These are phyloP conservation scores for Carcharodon carcharias DNA, from an alignment of 2,797 vertebrate species.

Conservation along the genomic window DNA sequence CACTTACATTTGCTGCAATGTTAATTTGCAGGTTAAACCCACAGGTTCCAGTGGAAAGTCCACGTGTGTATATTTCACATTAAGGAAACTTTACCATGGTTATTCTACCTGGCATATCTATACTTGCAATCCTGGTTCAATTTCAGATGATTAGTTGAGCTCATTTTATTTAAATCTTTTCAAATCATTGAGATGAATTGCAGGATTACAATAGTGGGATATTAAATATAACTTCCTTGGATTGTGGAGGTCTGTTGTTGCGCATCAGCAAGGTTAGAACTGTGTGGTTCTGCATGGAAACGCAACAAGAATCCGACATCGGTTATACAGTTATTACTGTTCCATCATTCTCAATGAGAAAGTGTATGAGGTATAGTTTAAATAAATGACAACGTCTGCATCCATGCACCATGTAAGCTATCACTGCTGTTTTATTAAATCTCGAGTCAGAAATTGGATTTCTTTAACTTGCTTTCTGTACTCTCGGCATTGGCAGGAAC, in stretches of 20 bases:
- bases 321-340: neutral
- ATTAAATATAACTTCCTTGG: no score
- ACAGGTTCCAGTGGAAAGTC: neutral
- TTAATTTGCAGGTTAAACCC: neutral
- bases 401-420: neutral
- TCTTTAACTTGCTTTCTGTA: neutral
- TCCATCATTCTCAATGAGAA: neutral
- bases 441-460: neutral
- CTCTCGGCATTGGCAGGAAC: neutral
- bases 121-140: neutral
- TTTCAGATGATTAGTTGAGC: neutral
- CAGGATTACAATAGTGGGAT: neutral
- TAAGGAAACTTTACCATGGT: neutral
- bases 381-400: neutral
- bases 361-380: neutral
- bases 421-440: neutral
- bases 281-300: neutral
- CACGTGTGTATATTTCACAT: neutral
- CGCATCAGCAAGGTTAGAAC: neutral
- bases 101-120: neutral
- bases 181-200: neutral
- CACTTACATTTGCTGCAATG: neutral
- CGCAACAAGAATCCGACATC: neutral
- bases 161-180: neutral
- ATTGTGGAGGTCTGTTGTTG: neutral